These are phyloP conservation scores for Cataglyphis hispanica DNA, from an alignment of 1,140 invertebrate genomes.

Conservation along the genomic window DNA sequence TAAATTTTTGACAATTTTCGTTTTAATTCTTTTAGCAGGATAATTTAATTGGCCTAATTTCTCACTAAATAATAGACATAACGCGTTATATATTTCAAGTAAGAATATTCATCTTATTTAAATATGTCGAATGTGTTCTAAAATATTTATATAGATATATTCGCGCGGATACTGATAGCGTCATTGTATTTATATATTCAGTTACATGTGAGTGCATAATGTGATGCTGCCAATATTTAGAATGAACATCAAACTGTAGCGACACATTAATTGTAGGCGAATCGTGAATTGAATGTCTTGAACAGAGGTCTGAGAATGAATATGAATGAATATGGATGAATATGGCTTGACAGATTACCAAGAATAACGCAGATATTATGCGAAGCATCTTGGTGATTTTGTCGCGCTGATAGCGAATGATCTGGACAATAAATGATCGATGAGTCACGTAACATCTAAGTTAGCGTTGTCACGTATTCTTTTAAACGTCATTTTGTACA, in stretches of 20 bases:
- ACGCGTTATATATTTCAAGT: background rate
- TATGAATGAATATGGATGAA: slow-evolving; percentile 56
- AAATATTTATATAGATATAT: slow-evolving; percentile 36
- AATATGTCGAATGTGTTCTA: slow-evolving; percentile 48
- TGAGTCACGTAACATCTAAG: slow-evolving; percentile 69
- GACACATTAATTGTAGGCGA: slow-evolving; percentile 52
- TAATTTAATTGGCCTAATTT: slow-evolving; percentile 63
- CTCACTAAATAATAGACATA: slow-evolving; percentile 17
- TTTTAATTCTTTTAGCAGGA: slow-evolving; percentile 29
- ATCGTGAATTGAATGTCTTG: slow-evolving; percentile 39
- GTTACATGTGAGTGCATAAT: slow-evolving; percentile 51
- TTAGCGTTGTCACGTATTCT: slow-evolving; percentile 71
- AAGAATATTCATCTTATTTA: slow-evolving; percentile 30
- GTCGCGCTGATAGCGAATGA: slow-evolving; percentile 62
- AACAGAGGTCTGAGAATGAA: slow-evolving; percentile 40
- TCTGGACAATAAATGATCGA: slow-evolving; percentile 73
- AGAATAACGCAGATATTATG: slow-evolving; percentile 19
- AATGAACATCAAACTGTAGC: slow-evolving; percentile 52
- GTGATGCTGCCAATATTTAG: slow-evolving; percentile 62
- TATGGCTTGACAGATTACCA: slow-evolving; percentile 63
- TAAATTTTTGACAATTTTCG: slow-evolving; percentile 17
- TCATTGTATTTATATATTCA: slow-evolving; percentile 42
- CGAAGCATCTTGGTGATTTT: slow-evolving; percentile 66
- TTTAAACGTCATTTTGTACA: slow-evolving; percentile 72
- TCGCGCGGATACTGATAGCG: slow-evolving; percentile 23